These are phyloP conservation scores for Schrankia costaestrigalis DNA, from an alignment of 2,888 invertebrate species.

Conservation along the genomic window DNA sequence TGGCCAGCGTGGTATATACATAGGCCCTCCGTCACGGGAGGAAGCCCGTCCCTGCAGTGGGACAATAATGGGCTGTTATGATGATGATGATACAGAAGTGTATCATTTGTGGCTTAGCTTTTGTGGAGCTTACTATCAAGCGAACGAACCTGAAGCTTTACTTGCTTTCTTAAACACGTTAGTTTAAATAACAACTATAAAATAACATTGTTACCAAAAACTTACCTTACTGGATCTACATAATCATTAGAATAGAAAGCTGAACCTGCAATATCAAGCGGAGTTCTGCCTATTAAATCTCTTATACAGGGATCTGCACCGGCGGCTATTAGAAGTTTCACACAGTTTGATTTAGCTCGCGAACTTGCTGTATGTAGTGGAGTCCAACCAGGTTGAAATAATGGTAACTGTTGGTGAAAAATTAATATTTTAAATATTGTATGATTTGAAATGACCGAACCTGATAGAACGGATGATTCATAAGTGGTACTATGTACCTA, in stretches of 20 bases:
- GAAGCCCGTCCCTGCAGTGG: too few relatives aligned
- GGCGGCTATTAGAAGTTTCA: slow-evolving; percentile 12
- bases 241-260: slow-evolving; percentile 22
- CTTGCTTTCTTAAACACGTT: too few relatives aligned
- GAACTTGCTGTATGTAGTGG: slow-evolving; percentile 15
- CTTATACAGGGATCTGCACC: slow-evolving; percentile 21
- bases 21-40: too few relatives aligned
- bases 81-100: too few relatives aligned
- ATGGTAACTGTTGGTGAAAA: slow-evolving; percentile 8
- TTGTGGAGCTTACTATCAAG: too few relatives aligned
- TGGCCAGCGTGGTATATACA: too few relatives aligned
- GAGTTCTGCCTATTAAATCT: slow-evolving; percentile 22
- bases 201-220: not conserved
- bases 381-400: slow-evolving; percentile 14
- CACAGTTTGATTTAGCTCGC: slow-evolving; percentile 6
- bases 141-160: too few relatives aligned
- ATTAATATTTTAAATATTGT: not conserved
- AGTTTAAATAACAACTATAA: not conserved
- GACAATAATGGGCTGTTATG: too few relatives aligned
- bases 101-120: too few relatives aligned
- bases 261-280: slow-evolving; percentile 36
- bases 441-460: not conserved
- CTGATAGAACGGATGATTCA: not conserved
- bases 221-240: slow-evolving; percentile 21
- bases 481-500: not conserved